A percentile compares a stretch with the other conserved stretches of the same genome.
Evolutionary conservation across 2,113 vertebrate genomes (phyloP).

Genomic region (Procavia capensis): DNA sequence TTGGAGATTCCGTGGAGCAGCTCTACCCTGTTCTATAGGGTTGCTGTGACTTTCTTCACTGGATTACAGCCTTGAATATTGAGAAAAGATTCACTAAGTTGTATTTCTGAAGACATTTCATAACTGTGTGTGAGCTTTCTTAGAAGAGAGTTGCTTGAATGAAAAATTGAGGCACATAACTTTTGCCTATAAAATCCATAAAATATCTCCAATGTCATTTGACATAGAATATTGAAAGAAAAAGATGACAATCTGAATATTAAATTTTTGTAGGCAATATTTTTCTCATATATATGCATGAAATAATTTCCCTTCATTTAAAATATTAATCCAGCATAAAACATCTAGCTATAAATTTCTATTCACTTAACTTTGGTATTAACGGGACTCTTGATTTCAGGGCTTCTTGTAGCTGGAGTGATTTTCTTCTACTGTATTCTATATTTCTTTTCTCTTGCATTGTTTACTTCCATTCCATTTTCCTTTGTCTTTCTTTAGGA

Average conservation of each 20-base stretch:
- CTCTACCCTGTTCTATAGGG: too few species aligned
- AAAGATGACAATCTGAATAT: neutral
- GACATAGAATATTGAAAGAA: neutral
- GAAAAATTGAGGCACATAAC: neutral
- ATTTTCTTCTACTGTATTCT: neutral
- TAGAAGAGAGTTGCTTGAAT: neutral
- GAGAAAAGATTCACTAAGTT: neutral
- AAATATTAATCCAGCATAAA: neutral
- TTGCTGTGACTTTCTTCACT: too few species aligned
- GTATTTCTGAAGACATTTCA: neutral
- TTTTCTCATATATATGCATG: neutral
- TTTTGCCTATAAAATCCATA: neutral
- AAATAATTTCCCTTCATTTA: conserved; percentile 2
- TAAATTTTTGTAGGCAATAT: neutral
- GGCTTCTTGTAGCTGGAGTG: neutral
- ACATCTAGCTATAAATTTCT: neutral
- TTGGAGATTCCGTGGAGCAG: too few species aligned
- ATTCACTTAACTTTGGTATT: neutral
- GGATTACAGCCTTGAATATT: neutral
- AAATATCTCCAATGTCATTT: neutral
- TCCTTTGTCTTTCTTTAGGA: neutral
- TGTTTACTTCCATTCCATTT: neutral
- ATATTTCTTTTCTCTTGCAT: neutral
- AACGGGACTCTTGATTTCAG: neutral
- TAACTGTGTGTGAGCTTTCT: neutral